A percentile compares a stretch with the other conserved stretches of the same genome.
These are phyloP conservation scores for Platycercus adscitus DNA, from an alignment of 2,113 vertebrate genomes.

Conservation along the genomic window DNA sequence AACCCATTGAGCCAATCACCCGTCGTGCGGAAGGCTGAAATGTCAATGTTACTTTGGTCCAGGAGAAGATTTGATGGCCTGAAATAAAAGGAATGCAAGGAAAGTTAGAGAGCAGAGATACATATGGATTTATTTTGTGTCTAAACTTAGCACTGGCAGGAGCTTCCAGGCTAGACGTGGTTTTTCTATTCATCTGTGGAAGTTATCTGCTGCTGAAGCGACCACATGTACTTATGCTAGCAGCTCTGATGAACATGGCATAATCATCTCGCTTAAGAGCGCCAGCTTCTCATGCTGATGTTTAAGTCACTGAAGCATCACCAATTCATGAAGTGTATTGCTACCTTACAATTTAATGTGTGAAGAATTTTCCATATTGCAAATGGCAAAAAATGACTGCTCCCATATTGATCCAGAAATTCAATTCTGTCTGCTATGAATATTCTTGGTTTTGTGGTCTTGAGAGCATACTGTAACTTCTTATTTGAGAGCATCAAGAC, in stretches of 20 bases:
- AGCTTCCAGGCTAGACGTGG: neutral
- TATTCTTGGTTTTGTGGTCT: neutral
- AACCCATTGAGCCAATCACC: slow-evolving; percentile 94
- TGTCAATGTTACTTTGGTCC: slow-evolving; percentile 91
- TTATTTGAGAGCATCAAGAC: neutral
- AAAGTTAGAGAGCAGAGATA: neutral
- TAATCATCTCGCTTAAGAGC: neutral
- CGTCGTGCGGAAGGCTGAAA: slow-evolving; percentile 83
- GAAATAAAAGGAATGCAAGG: neutral
- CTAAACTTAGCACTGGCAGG: neutral
- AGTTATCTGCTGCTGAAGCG: neutral
- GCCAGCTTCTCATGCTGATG: neutral
- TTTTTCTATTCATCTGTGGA: neutral
- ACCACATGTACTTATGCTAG: neutral
- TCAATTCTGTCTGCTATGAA: neutral
- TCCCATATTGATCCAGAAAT: neutral
- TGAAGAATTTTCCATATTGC: neutral
- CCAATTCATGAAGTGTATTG: neutral
- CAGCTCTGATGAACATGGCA: neutral
- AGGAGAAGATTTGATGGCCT: slow-evolving; percentile 94
- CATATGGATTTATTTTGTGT: neutral
- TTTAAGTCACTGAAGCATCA: slow-evolving; percentile 7
- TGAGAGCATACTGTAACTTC: neutral
- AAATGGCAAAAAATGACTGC: neutral
- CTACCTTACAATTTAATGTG: neutral